Conservation (phyloP, 2,797 vertebrate species). For the Gila robusta region DNA sequence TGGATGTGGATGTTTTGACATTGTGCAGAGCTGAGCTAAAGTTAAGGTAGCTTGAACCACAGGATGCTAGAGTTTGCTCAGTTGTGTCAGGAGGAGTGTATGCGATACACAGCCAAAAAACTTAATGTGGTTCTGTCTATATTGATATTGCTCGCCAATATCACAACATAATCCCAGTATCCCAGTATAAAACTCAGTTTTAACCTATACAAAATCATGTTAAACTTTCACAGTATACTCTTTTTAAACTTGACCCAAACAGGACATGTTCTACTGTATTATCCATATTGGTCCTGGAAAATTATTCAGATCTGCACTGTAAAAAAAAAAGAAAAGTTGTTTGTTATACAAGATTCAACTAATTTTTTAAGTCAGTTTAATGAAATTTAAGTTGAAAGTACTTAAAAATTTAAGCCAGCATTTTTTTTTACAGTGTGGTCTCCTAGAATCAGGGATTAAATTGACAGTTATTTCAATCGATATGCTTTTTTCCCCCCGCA, state of each 20-base stretch:
- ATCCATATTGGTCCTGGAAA: neutral
- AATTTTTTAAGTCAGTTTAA: no score
- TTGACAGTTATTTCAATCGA: neutral
- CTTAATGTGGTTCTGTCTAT: neutral
- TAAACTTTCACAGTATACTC: neutral
- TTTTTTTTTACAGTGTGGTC: no score
- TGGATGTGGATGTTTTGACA: constrained; percentile 59
- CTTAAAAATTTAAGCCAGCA: no score
- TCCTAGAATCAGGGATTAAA: neutral
- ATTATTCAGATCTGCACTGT: neutral
- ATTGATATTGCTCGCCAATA: neutral
- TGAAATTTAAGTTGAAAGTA: no score
- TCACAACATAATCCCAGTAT: neutral
- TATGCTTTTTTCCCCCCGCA: no score
- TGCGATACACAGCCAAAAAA: neutral
- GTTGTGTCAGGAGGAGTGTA: constrained; percentile 28
- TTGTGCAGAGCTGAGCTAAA: constrained; percentile 42
- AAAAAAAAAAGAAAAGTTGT: no score
- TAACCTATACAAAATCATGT: neutral
- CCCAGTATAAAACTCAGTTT: neutral
- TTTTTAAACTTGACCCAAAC: neutral
- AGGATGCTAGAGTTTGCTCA: constrained; percentile 46
- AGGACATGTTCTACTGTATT: neutral
- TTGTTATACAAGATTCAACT: no score
- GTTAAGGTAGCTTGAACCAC: constrained; percentile 25